Conservation (phyloP, 2,888 invertebrate species). For the Drosophila paranaensis region DNA sequence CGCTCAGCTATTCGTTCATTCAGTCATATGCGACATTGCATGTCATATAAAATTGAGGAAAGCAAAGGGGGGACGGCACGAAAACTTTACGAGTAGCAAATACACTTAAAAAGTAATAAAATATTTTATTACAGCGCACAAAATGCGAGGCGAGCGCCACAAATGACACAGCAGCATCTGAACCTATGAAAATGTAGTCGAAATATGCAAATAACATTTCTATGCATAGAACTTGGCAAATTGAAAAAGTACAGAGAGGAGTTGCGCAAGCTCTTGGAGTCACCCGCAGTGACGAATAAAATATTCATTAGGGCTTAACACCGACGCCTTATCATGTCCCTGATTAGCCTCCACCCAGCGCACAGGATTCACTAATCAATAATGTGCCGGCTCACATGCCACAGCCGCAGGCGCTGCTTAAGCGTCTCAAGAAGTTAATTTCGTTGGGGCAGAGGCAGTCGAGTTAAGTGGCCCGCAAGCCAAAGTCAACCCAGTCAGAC, state of each 20-base stretch:
- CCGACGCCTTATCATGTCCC: conserved; percentile 45
- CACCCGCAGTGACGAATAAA: conserved; percentile 31
- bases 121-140: conserved; percentile 72
- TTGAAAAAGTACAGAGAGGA: conserved; percentile 17
- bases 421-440: conserved; percentile 63
- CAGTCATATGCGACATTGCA: conserved; percentile 69
- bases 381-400: conserved; percentile 52
- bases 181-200: conserved; percentile 31
- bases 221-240: conserved; percentile 15
- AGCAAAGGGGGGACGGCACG: conserved; percentile 14
- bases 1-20: conserved; percentile 54
- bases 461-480: conserved; percentile 45
- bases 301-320: conserved; percentile 55
- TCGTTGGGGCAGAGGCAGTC: conserved; percentile 27
- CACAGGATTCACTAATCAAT: conserved; percentile 63
- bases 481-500: conserved; percentile 21
- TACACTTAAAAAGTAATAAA: conserved; percentile 80
- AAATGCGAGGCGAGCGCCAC: conserved; percentile 39
- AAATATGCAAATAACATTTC: conserved; percentile 32
- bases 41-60: conserved; percentile 37
- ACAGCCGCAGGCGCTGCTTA: conserved; percentile 26
- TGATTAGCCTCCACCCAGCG: conserved; percentile 49
- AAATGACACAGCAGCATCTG: conserved; percentile 20
- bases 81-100: conserved; percentile 70
- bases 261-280: neutral